Conservation (phyloP, 92 coral and sea anemone genomes). For the Montipora capitata region DNA sequence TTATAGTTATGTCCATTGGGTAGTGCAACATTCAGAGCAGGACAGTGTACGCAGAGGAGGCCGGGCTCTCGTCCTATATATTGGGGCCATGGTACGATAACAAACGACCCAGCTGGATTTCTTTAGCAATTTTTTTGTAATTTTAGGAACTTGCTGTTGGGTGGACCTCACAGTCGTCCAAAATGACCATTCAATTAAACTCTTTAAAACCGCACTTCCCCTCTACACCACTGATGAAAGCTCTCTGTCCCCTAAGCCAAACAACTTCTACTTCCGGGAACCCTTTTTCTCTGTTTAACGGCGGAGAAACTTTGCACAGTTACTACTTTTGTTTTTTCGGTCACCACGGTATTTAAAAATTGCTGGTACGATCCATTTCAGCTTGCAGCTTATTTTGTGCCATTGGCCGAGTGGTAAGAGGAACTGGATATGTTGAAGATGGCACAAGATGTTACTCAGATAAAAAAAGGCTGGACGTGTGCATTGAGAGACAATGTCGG, state of each 20-base stretch:
- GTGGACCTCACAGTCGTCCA: too few relatives aligned
- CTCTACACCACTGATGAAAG: too few relatives aligned
- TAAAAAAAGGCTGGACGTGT: slow-evolving; percentile 50
- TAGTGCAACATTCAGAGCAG: neutral
- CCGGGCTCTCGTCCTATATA: neutral
- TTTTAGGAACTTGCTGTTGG: too few relatives aligned
- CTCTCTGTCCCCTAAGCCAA: too few relatives aligned
- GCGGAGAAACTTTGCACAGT: too few relatives aligned
- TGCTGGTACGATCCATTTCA: neutral
- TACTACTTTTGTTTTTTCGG: neutral
- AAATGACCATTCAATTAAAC: too few relatives aligned
- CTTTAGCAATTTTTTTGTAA: neutral
- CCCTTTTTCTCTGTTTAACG: too few relatives aligned
- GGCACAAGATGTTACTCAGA: slow-evolving; percentile 59
- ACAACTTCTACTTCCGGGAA: too few relatives aligned
- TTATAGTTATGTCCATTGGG: neutral
- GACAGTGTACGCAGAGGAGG: neutral
- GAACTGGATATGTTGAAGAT: slow-evolving; percentile 45
- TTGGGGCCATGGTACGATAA: neutral
- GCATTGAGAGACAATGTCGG: slow-evolving; percentile 70
- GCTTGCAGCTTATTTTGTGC: slow-evolving; percentile 48
- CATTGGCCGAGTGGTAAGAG: neutral
- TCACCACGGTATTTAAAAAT: neutral
- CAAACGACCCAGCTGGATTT: neutral
- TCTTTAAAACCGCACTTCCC: too few relatives aligned